These are phyloP conservation scores for Gambusia yucatana DNA, from an alignment of 2,797 vertebrate genomes.

Conservation along the genomic window DNA sequence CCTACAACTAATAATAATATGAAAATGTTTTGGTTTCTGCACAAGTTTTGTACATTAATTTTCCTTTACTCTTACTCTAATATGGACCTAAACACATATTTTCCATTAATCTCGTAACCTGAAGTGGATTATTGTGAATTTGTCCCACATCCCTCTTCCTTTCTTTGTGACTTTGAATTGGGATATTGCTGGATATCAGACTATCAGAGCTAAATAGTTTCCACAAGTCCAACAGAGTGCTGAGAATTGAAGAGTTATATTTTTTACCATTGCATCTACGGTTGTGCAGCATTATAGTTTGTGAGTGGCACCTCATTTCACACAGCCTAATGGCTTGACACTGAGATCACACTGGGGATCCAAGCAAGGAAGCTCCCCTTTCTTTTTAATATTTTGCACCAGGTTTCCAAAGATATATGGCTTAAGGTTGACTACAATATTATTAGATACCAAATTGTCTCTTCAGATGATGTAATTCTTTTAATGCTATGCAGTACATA, in stretches of 20 bases:
- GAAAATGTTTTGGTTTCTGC: slow-evolving; percentile 37
- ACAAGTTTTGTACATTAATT: slow-evolving; percentile 53
- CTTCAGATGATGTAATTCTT: slow-evolving; percentile 54
- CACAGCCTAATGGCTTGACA: slow-evolving; percentile 89
- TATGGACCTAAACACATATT: slow-evolving; percentile 37
- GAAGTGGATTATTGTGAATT: slow-evolving; percentile 80
- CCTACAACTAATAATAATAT: slow-evolving; percentile 45
- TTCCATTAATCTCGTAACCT: slow-evolving; percentile 76
- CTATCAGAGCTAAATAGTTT: slow-evolving; percentile 75
- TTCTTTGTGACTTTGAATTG: slow-evolving; percentile 72
- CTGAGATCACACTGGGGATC: slow-evolving; percentile 80
- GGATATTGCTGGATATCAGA: slow-evolving; percentile 69
- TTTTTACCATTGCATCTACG: slow-evolving; percentile 77
- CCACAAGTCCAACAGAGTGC: slow-evolving; percentile 66
- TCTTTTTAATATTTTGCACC: slow-evolving; percentile 53
- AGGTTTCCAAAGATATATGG: slow-evolving; percentile 75
- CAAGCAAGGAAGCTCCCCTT: slow-evolving; percentile 73
- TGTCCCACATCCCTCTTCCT: slow-evolving; percentile 66
- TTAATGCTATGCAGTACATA: slow-evolving; percentile 45
- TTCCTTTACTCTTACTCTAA: slow-evolving; percentile 22
- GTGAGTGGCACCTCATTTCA: slow-evolving; percentile 89
- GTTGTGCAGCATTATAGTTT: slow-evolving; percentile 82
- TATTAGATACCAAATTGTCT: slow-evolving; percentile 28
- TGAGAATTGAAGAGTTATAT: slow-evolving; percentile 71
- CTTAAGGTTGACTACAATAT: slow-evolving; percentile 64